Conservation (phyloP, 2,797 vertebrate genomes). For the Chloroceryle inda region DNA sequence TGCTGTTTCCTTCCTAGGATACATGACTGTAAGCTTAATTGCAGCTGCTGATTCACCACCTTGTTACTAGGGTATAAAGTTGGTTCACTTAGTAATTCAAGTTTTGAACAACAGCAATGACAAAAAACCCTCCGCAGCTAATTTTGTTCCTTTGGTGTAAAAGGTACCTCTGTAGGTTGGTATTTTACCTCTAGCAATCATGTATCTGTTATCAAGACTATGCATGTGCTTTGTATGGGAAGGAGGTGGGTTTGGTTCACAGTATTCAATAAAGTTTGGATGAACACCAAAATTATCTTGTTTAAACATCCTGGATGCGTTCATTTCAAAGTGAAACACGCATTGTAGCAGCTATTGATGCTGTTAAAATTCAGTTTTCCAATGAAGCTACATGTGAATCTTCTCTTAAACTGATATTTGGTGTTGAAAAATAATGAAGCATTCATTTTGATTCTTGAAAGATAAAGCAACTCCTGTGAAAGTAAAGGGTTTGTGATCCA, state of each 20-base stretch:
- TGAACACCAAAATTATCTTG: background rate
- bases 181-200: background rate
- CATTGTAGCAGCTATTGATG: background rate
- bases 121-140: background rate
- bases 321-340: background rate
- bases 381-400: background rate
- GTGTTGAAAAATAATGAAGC: background rate
- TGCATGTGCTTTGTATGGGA: background rate
- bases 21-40: conserved; percentile 64
- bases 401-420: background rate
- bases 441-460: background rate
- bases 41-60: conserved; percentile 64
- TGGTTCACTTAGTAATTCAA: conserved; percentile 58
- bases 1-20: conserved; percentile 57
- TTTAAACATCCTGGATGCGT: background rate
- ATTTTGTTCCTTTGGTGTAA: background rate
- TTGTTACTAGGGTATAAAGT: conserved; percentile 52
- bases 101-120: background rate
- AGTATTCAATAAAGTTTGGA: background rate
- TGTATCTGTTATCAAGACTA: background rate
- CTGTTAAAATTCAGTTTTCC: background rate
- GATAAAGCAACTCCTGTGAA: background rate
- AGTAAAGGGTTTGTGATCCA: background rate
- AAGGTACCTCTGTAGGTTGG: background rate
- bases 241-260: background rate